Evolutionary conservation across 2,888 invertebrate species (phyloP), one percentile per base, ranked within the genome.

Genomic region (Aspidapion aeneum): DNA sequence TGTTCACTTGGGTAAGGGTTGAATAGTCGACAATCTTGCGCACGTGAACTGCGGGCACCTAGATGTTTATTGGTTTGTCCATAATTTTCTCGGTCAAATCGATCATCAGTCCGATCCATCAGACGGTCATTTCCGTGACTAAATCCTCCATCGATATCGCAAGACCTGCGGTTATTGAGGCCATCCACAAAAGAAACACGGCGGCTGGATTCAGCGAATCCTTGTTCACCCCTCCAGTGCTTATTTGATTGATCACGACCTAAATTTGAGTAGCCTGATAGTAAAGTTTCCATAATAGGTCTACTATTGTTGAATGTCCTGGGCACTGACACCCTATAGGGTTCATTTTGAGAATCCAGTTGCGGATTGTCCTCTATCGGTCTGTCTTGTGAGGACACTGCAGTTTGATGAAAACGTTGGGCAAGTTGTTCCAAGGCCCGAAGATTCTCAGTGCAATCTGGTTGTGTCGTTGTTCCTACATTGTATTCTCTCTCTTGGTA

Each of bases 121-220:
- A n/a, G n/a, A n/a, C n/a, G n/a, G n/a, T n/a, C n/a, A n/a, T n/a
- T n/a, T n/a, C n/a, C n/a, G n/a, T n/a, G n/a, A n/a, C n/a, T n/a
- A n/a, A n/a, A n/a, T n/a, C n/a, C n/a, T n/a, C n/a, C n/a, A n/a
- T n/a, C n/a, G n/a, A n/a, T n/a, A n/a, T n/a, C n/a, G n/a, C n/a
- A n/a, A n/a, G n/a, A n/a, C n/a, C n/a, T n/a, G n/a, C n/a, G n/a
- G n/a, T n/a, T n/a, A n/a, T n/a, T n/a, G n/a, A n/a, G n/a, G n/a
- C n/a, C n/a, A n/a, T n/a, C n/a, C n/a, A n/a, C n/a, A 55, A 58
- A 35, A 16, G 18, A 58, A 5, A 48, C 18, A 58, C n/a, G 21
- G 16, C n/a, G 61, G 18, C 22, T 49, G 18, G 21, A 21, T 58
- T 57, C 18, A 17, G 21, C 35, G 35, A 35, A 35, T 12, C 12